A percentile compares a stretch with the other conserved stretches of the same genome.
Evolutionary conservation across 2,888 invertebrate genomes (phyloP).

Genomic region (Cataglyphis cursor): DNA sequence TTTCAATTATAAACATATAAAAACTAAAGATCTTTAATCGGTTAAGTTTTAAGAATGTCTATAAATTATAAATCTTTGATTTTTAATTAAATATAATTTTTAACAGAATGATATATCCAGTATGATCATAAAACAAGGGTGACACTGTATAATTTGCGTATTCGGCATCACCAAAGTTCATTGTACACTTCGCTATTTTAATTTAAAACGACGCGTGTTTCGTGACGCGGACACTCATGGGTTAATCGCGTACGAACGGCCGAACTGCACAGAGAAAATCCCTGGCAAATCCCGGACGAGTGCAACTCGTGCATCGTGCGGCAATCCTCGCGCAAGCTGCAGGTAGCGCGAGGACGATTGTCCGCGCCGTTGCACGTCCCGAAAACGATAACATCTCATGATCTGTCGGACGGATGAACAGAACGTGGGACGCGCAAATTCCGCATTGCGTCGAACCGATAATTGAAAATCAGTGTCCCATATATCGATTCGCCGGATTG

Average conservation of each 20-base stretch:
- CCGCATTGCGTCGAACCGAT: constrained; percentile 72
- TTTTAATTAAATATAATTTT: constrained; percentile 12
- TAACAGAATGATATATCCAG: constrained; percentile 1
- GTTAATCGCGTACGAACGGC: constrained; percentile 61
- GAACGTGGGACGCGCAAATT: constrained; percentile 63
- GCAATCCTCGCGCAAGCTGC: constrained; percentile 5
- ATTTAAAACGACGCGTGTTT: constrained; percentile 51
- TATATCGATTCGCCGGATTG: constrained; percentile 76
- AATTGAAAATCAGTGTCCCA: constrained; percentile 80
- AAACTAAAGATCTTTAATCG: not conserved
- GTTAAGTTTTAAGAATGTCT: not conserved
- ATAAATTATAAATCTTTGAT: not conserved
- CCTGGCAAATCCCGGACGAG: constrained; percentile 63
- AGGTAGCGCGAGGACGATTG: constrained; percentile 54
- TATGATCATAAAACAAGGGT: not conserved
- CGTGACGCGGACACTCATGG: constrained; percentile 45
- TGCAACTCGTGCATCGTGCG: constrained; percentile 38
- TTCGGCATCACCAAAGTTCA: constrained; percentile 15
- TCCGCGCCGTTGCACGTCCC: constrained; percentile 64
- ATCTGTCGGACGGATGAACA: constrained; percentile 77
- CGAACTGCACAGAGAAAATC: constrained; percentile 63
- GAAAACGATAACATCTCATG: constrained; percentile 80
- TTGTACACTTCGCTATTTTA: constrained; percentile 47
- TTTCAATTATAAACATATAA: not conserved
- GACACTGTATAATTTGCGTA: constrained; percentile 32